Evolutionary conservation across 2,797 vertebrate species (phyloP).

Genomic region (Onychomys torridus): DNA sequence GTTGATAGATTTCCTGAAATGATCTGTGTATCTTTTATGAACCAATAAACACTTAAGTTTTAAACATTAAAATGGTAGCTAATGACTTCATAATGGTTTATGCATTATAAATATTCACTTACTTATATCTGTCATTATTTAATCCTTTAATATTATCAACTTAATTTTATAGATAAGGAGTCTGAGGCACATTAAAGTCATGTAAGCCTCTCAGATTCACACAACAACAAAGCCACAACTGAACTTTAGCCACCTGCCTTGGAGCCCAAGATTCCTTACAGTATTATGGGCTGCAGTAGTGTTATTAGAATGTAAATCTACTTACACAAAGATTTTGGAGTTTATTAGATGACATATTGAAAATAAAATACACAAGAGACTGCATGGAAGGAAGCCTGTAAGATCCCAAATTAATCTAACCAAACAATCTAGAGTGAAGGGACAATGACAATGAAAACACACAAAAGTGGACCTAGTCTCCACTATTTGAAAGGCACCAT

Average conservation of each 20-base stretch:
- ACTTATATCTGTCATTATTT: background rate
- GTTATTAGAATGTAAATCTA: background rate
- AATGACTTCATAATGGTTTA: background rate
- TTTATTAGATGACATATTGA: background rate
- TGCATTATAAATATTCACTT: background rate
- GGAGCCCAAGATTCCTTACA: background rate
- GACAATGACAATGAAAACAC: background rate
- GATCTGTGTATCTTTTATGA: background rate
- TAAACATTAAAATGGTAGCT: background rate
- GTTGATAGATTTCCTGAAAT: background rate
- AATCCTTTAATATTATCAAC: background rate
- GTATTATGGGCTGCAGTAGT: background rate
- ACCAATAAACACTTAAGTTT: background rate
- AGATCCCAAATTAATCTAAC: background rate
- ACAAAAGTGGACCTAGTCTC: background rate
- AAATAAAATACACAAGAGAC: background rate
- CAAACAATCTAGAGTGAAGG: background rate
- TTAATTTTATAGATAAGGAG: background rate
- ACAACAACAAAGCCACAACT: background rate
- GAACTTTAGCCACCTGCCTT: background rate
- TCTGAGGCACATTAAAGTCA: background rate
- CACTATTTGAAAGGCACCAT: background rate
- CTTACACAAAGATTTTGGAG: background rate
- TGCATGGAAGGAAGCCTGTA: background rate
- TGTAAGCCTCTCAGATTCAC: background rate